A percentile compares a stretch with the other conserved stretches of the same genome.
These are phyloP conservation scores for Cataglyphis livida DNA, from an alignment of 2,888 invertebrate species.

Conservation along the genomic window DNA sequence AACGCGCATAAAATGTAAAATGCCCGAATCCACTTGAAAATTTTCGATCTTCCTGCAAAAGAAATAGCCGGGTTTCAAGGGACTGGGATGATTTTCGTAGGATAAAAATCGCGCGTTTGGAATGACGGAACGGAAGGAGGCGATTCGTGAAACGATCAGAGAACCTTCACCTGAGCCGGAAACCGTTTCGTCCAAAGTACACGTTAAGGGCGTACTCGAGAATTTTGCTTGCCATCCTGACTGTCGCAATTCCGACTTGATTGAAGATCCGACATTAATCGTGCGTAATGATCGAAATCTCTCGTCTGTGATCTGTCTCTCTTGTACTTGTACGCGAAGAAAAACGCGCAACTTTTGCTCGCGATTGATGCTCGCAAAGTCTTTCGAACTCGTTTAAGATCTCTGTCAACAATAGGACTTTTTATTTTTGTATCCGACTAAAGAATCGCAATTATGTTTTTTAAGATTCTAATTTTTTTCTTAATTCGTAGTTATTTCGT, in stretches of 20 bases:
- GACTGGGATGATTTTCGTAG: slow-evolving; percentile 29
- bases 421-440: background rate
- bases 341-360: slow-evolving; percentile 7
- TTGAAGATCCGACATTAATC: slow-evolving; percentile 70
- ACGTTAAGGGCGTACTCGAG: slow-evolving; percentile 51
- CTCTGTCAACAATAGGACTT: background rate
- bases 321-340: background rate
- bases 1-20: background rate
- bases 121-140: slow-evolving; percentile 60
- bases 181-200: slow-evolving; percentile 36
- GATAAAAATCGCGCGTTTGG: slow-evolving; percentile 51
- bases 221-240: slow-evolving; percentile 67
- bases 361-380: background rate
- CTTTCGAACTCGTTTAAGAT: background rate
- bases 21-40: slow-evolving; percentile 19
- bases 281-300: slow-evolving; percentile 66
- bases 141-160: slow-evolving; percentile 50
- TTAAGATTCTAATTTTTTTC: background rate
- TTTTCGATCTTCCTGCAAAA: slow-evolving; percentile 18
- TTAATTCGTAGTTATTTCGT: background rate
- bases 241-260: slow-evolving; percentile 55
- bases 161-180: slow-evolving; percentile 56
- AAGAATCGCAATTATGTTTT: background rate
- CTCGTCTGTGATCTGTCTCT: background rate
- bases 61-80: slow-evolving; percentile 41